Conservation (phyloP, 2,113 vertebrate species). For the Daphoenositta chrysoptera region DNA sequence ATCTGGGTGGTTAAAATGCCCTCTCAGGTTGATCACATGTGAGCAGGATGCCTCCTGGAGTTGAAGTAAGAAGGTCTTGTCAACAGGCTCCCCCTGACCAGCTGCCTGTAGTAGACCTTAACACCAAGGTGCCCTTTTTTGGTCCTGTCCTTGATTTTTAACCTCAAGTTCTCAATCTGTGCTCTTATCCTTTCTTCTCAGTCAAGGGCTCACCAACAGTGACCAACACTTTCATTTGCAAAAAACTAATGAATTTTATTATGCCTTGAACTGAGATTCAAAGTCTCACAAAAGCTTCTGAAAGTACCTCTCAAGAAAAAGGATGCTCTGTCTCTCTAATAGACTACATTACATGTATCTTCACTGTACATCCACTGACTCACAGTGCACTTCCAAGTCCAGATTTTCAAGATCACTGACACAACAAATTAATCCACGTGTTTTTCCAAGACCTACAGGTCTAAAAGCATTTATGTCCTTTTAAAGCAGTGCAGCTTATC, state of each 20-base stretch:
- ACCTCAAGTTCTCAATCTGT: background rate
- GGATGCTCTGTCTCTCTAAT: background rate
- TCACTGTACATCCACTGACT: background rate
- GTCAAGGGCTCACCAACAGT: background rate
- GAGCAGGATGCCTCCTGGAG: background rate
- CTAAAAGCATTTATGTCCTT: background rate
- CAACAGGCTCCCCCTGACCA: background rate
- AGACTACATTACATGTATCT: background rate
- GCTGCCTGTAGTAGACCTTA: background rate
- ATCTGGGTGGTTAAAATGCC: background rate
- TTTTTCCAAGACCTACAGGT: background rate
- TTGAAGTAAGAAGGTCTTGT: background rate
- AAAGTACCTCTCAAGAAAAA: background rate
- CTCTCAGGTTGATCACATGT: background rate
- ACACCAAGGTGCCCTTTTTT: background rate
- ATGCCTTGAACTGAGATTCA: background rate
- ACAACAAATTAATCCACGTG: background rate
- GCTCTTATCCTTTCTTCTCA: background rate
- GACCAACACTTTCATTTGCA: background rate
- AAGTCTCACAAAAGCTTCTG: background rate
- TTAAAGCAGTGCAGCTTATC: background rate
- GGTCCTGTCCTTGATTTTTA: background rate
- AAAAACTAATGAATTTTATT: background rate
- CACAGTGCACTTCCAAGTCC: background rate
- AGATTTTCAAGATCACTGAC: background rate